Percentiles rank a stretch among this genome's conserved stretches.
These are phyloP conservation scores for Halocynthia aurantium DNA, from an alignment of 23 tunicate genomes.

Conservation along the genomic window DNA sequence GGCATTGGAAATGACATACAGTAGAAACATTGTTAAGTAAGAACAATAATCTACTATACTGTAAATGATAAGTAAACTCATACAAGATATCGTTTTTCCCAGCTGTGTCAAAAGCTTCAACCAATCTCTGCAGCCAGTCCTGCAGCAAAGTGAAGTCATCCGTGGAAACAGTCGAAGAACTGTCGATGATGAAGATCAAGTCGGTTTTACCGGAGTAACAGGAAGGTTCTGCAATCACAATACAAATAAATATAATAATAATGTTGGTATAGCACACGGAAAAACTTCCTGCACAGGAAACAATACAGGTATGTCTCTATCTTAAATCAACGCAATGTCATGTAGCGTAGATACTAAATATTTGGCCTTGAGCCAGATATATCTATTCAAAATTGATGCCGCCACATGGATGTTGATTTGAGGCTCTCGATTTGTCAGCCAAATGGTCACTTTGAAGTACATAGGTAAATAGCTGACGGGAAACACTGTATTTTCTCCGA, in stretches of 20 bases:
- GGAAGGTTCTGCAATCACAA: conserved; percentile 34
- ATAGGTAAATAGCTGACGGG: too few relatives aligned
- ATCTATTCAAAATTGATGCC: too few relatives aligned
- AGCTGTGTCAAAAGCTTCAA: conserved; percentile 52
- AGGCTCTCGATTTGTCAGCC: too few relatives aligned
- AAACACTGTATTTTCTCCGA: too few relatives aligned
- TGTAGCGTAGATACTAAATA: too few relatives aligned
- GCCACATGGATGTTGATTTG: too few relatives aligned
- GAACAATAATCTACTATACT: background rate
- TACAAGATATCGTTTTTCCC: background rate
- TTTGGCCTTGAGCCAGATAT: too few relatives aligned
- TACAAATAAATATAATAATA: background rate
- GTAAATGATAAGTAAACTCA: background rate
- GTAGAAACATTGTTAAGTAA: too few relatives aligned
- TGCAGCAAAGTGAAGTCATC: conserved; percentile 31
- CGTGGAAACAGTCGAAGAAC: conserved; percentile 32
- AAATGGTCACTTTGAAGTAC: too few relatives aligned
- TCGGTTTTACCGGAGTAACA: conserved; percentile 80
- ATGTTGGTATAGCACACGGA: background rate
- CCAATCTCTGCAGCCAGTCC: conserved; percentile 52
- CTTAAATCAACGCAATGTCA: too few relatives aligned
- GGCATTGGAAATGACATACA: too few relatives aligned
- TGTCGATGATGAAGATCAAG: conserved; percentile 58
- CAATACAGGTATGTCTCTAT: too few relatives aligned
- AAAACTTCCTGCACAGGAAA: background rate